Base-by-base conservation (phyloP, 2,888 invertebrate genomes). In the Rhingia campestris region DNA sequence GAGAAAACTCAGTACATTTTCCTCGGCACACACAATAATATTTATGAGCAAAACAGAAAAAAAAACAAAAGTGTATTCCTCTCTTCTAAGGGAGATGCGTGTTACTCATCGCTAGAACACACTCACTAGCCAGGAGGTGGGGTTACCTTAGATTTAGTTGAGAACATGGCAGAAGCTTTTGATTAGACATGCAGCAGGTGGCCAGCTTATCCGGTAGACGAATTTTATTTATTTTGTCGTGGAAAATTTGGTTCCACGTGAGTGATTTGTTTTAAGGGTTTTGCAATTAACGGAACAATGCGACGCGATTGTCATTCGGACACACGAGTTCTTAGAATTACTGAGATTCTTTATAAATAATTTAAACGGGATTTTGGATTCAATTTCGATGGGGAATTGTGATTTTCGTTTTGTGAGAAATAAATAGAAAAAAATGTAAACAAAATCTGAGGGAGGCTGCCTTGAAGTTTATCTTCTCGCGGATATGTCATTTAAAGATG, bases 381-480 rank as follows among this genome's bases (percentile, higher is more conserved):
- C 10, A 73, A 72, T 53, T 66, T 37, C 4, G 3, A 61, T 22
- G 54, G 41, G 12, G 14, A n/a, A 61, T 6, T 33, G 30, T 5
- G 35, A 12, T 53, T 51, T 33, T 35, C 61, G 35, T 59, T 54
- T 70, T 9, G 9, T 43, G 30, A 39, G 4, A 70, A 64, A 73
- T 41, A 69, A 72, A 59, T 45, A 33, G 3, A 41, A 56, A 58
- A 82, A 80, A 84, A 80, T 66, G 84, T 84, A 84, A 84, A 84
- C 84, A 84, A 84, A 75, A 69, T 73, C 37, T 45, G 56, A 43
- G 73, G 84, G 79, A 70, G 59, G 80, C 54, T 80, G 84, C 53
- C 64, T 64, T 63, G 75, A 63, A 77, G 73, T 53, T 66, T 73
- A 61, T 61, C 53, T 59, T 59, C 51, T 70, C 77, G n/a, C 43